phyloP scores from a whole-genome alignment of 2,113 vertebrate species.

The Phalacrocorax aristotelis region DNA sequence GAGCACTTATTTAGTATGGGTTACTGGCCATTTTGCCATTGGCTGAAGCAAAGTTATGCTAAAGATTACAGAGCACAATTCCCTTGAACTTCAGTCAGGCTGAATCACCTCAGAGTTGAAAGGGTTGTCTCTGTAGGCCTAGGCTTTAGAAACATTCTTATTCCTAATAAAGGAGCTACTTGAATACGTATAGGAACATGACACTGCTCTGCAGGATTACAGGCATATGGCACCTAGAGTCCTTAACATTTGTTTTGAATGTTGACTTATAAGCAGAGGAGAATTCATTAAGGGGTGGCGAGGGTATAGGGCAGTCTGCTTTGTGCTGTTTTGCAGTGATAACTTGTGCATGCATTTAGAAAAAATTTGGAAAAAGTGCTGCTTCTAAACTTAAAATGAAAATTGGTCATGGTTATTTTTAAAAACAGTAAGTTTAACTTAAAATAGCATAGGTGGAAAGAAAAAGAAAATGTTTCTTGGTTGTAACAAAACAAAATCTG shows the following conservation, averaged over 20 bases:
- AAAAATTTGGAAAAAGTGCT: neutral
- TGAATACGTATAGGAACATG: neutral
- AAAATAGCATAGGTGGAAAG: neutral
- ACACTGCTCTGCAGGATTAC: neutral
- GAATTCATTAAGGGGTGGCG: neutral
- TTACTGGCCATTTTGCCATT: neutral
- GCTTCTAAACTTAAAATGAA: neutral
- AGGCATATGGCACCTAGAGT: neutral
- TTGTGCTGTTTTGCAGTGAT: neutral
- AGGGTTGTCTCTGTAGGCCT: neutral
- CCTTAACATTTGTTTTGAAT: accelerated
- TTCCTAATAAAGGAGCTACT: neutral
- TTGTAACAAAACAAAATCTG: neutral
- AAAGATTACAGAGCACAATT: accelerated
- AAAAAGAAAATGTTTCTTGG: neutral
- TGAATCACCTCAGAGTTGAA: neutral
- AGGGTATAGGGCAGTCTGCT: neutral
- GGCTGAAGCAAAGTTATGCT: neutral
- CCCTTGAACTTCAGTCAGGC: neutral
- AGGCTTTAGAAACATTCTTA: neutral
- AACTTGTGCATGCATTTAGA: neutral
- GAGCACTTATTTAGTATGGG: accelerated
- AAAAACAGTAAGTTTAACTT: neutral
- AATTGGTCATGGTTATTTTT: neutral
- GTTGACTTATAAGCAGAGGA: neutral